phyloP scores from a whole-genome alignment of 2,797 vertebrate species.

The Chanos chanos region DNA sequence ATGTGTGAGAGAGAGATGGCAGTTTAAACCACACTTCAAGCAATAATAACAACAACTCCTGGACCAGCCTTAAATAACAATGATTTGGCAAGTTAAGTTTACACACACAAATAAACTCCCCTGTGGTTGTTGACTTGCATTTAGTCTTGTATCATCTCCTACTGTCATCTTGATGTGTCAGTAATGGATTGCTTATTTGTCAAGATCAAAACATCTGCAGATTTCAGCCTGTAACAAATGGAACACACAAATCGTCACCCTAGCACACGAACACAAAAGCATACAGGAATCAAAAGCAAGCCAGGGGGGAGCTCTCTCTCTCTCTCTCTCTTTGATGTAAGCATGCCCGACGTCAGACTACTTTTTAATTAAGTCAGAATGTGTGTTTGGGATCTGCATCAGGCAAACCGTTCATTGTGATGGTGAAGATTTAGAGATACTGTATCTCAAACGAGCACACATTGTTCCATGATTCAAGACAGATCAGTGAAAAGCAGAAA shows the following conservation, averaged over 20 bases:
- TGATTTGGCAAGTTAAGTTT: too few relatives aligned
- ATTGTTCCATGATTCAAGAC: too few relatives aligned
- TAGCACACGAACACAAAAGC: conserved; percentile 17
- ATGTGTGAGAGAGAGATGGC: too few relatives aligned
- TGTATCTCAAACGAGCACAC: too few relatives aligned
- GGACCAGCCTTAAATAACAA: too few relatives aligned
- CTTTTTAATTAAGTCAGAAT: conserved; percentile 36
- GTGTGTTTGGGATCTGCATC: conserved; percentile 23
- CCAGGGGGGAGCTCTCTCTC: too few relatives aligned
- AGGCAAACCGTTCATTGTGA: conserved; percentile 31
- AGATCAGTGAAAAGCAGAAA: too few relatives aligned
- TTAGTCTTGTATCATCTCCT: not conserved
- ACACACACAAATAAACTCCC: too few relatives aligned
- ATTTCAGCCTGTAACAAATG: conserved; percentile 34
- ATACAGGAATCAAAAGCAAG: conserved; percentile 5
- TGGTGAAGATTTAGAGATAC: conserved; percentile 16
- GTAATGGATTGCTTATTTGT: conserved; percentile 36
- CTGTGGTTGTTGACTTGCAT: not conserved
- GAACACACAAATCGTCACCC: conserved; percentile 20
- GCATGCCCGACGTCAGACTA: conserved; percentile 25
- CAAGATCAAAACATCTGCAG: conserved; percentile 43
- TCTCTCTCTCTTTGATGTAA: conserved; percentile 37
- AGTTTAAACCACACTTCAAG: too few relatives aligned
- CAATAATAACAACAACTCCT: too few relatives aligned
- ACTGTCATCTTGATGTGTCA: conserved; percentile 34